These are phyloP conservation scores for Pachypsylla venusta DNA, from an alignment of 1,140 invertebrate species.

Conservation along the genomic window DNA sequence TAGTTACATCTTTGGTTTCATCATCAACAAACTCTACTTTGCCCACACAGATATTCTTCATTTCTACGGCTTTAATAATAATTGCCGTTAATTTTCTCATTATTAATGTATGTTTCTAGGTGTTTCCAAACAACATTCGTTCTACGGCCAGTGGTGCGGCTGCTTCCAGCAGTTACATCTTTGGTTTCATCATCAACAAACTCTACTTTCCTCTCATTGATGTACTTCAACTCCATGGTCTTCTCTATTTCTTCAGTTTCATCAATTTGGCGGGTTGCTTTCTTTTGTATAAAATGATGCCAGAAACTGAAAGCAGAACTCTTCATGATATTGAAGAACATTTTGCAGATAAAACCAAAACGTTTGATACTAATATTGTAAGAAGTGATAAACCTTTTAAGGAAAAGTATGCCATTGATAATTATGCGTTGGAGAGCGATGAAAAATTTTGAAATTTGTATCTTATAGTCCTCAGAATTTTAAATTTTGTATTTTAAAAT, in stretches of 20 bases:
- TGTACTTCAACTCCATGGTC: slow-evolving; percentile 43
- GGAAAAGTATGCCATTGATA: not conserved
- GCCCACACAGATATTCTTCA: too few relatives aligned
- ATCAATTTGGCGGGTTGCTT: slow-evolving; percentile 36
- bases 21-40: slow-evolving; percentile 52
- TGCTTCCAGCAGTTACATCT: slow-evolving; percentile 52
- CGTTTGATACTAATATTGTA: slow-evolving; percentile 13
- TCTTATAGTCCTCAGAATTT: too few relatives aligned
- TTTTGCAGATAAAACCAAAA: slow-evolving; percentile 17
- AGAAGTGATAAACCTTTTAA: slow-evolving; percentile 1
- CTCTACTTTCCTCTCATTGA: slow-evolving; percentile 36
- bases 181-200: slow-evolving; percentile 55
- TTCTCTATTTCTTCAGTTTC: slow-evolving; percentile 47
- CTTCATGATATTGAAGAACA: slow-evolving; percentile 45
- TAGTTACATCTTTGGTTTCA: slow-evolving; percentile 52
- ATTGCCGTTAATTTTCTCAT: too few relatives aligned
- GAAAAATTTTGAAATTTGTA: too few relatives aligned
- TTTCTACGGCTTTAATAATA: too few relatives aligned
- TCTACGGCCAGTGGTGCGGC: slow-evolving; percentile 49
- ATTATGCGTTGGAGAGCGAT: not conserved
- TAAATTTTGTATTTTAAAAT: too few relatives aligned
- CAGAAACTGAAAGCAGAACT: slow-evolving; percentile 71
- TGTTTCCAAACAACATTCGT: slow-evolving; percentile 45
- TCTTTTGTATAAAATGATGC: slow-evolving; percentile 40
- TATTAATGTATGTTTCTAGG: too few relatives aligned